Percentiles rank a stretch among this genome's conserved stretches.
Evolutionary conservation across 1,140 invertebrate species (phyloP).

Genomic region (Platyscapa corneri): DNA sequence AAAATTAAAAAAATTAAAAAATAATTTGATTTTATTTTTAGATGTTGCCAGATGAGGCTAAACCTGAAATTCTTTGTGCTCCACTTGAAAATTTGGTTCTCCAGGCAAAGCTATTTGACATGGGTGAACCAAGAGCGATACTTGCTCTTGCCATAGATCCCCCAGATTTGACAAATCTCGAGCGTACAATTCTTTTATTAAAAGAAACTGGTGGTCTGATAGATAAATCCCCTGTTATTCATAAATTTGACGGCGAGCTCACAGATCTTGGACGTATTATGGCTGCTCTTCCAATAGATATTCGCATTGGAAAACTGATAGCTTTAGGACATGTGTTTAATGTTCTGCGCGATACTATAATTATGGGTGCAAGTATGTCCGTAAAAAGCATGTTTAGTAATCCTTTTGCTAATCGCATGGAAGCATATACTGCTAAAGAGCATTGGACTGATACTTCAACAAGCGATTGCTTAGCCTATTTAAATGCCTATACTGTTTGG

Average conservation of each 20-base stretch:
- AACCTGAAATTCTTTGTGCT: slow-evolving; percentile 87
- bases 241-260: slow-evolving; percentile 86
- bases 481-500: slow-evolving; percentile 85
- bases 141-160: slow-evolving; percentile 90
- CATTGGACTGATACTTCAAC: slow-evolving; percentile 86
- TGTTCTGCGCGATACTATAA: slow-evolving; percentile 87
- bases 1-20: neutral
- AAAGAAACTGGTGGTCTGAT: slow-evolving; percentile 88
- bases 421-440: slow-evolving; percentile 86
- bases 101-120: slow-evolving; percentile 86
- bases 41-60: slow-evolving; percentile 74
- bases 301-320: slow-evolving; percentile 88
- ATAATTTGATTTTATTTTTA: slow-evolving; percentile 49
- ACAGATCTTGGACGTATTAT: slow-evolving; percentile 91
- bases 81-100: slow-evolving; percentile 91
- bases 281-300: slow-evolving; percentile 87
- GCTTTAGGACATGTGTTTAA: slow-evolving; percentile 91
- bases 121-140: slow-evolving; percentile 88
- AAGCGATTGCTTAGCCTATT: slow-evolving; percentile 89
- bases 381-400: slow-evolving; percentile 87
- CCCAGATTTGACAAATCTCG: slow-evolving; percentile 88
- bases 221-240: neutral
- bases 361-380: slow-evolving; percentile 90
- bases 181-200: slow-evolving; percentile 85
- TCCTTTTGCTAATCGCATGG: slow-evolving; percentile 81